Evolutionary conservation across 2,797 vertebrate genomes (phyloP).

Genomic region (Acropternis orthonyx): DNA sequence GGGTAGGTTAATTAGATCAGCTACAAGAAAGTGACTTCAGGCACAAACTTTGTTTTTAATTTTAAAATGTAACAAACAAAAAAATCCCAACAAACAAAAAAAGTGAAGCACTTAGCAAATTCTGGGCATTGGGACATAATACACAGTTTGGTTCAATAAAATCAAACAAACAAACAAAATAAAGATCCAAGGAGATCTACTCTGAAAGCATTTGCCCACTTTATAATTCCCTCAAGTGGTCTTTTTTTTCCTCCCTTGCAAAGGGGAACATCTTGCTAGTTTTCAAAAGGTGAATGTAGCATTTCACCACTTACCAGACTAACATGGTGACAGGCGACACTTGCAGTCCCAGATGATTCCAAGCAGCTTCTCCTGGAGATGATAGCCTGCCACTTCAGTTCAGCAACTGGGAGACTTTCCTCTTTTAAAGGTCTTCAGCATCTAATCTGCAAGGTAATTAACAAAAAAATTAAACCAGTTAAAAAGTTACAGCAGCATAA

Average conservation of each 20-base stretch:
- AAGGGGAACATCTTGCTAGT: neutral
- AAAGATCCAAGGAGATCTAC: neutral
- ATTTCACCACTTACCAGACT: neutral
- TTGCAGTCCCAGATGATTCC: no score
- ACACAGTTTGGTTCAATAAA: neutral
- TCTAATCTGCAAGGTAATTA: neutral
- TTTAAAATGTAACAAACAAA: no score
- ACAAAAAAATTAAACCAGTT: neutral
- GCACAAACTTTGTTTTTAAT: no score
- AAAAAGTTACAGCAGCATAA: neutral
- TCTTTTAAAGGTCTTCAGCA: neutral
- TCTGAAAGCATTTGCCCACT: neutral
- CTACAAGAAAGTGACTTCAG: neutral
- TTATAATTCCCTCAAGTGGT: neutral
- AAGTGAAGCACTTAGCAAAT: neutral
- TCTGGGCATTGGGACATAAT: no score
- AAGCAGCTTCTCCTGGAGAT: neutral
- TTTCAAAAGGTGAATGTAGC: neutral
- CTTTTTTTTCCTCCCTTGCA: neutral
- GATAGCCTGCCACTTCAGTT: neutral
- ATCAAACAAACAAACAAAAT: neutral
- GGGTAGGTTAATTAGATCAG: neutral
- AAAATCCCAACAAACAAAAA: no score
- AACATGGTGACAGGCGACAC: neutral
- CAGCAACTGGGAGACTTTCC: fast-evolving